Base-by-base conservation (phyloP, 1,140 invertebrate species). In the Lordiphosa collinella region DNA sequence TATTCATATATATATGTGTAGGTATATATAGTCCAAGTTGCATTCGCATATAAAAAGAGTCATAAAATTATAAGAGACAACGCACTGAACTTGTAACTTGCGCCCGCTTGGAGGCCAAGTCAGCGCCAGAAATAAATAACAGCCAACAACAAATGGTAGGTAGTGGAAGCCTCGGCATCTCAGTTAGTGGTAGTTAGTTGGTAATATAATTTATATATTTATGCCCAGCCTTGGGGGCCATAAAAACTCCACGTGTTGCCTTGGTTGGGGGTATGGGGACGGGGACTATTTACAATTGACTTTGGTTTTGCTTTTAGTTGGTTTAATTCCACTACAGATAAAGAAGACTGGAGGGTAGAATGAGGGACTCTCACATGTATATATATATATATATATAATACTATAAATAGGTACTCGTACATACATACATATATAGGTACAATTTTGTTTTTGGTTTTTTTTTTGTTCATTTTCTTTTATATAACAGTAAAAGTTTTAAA, bases 271-370 rank as follows among this genome's bases (percentile, higher is more conserved):
- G 67, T 61, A 70, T 57, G 61, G 57, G 55, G 62, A 52, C 53
- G 62, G 56, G 61, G 44, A 35, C 62, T 80, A 80, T 80, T 71
- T 80, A 80, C 75, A 80, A 80, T 80, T 76, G 66, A 55, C 72
- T 66, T 40, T 35, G 32, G 61, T 66, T 40, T 10, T 13, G 38
- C 57, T 57, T 22, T 67, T 44, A 36, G 40, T 38, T 64, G 22
- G 22, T 56, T 50, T 52, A 65, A 65, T 47, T 53, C 61, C 43
- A 31, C 47, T 25, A 46, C 48, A 44, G 43, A 3, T 22, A 29
- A 47, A 36, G 31, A 43, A 44, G 12, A 36, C 5, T 11, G 31
- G 44, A 48, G 31, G 37, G n/a, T 49, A 16, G 34, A n/a, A n/a
- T n/a, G 54, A 14, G 25, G n/a, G 22, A 25, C 41, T 44, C 41